Evolutionary conservation across 2,888 invertebrate species (phyloP).

Genomic region (Camptogramma bilineatum): DNA sequence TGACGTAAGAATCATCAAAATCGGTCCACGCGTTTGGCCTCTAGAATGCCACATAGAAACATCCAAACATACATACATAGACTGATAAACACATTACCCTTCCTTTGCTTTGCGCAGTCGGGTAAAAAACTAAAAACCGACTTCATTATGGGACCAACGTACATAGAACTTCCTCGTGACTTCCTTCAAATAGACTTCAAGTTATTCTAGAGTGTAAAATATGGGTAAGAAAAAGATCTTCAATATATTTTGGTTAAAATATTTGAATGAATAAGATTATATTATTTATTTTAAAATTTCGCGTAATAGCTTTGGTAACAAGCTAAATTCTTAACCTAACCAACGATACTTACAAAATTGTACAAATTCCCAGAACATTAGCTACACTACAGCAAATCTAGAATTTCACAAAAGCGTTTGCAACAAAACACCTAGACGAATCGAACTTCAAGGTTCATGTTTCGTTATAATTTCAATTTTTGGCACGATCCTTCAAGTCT

Average conservation of each 20-base stretch:
- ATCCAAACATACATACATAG: too few species aligned
- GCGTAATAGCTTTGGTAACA: not conserved
- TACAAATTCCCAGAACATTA: conserved; percentile 20
- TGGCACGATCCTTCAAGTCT: conserved; percentile 31
- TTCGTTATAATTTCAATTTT: conserved; percentile 40
- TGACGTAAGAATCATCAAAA: too few species aligned
- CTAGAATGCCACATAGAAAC: too few species aligned
- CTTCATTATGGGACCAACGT: too few species aligned
- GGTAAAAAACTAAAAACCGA: too few species aligned
- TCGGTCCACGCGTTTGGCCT: too few species aligned
- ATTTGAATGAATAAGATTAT: not conserved
- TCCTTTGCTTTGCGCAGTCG: too few species aligned
- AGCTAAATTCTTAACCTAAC: not conserved
- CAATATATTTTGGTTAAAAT: not conserved
- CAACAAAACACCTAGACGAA: conserved; percentile 47
- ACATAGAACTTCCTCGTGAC: too few species aligned
- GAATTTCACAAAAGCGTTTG: conserved; percentile 43
- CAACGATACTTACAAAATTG: conserved; percentile 5
- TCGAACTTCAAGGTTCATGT: conserved; percentile 44
- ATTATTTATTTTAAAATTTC: not conserved
- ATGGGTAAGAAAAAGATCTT: too few species aligned
- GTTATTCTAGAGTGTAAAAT: too few species aligned
- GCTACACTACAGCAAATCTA: conserved; percentile 29
- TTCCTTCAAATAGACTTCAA: too few species aligned
- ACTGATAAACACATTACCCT: too few species aligned